These are phyloP conservation scores for Falco biarmicus DNA, from an alignment of 2,797 vertebrate species.

Conservation along the genomic window DNA sequence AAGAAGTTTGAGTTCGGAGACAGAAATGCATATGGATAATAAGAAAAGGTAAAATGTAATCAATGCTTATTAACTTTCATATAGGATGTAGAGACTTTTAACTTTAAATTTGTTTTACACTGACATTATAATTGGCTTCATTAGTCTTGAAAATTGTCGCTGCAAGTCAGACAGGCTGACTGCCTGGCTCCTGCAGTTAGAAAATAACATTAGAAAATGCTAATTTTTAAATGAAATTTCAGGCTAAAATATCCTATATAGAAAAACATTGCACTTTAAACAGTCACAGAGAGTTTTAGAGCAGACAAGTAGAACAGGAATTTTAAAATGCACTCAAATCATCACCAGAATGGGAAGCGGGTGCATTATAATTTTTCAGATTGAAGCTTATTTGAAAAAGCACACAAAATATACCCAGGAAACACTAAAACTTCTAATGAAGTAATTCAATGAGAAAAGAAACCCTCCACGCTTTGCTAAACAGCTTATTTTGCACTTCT, in stretches of 20 bases:
- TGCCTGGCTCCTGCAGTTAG: conserved; percentile 64
- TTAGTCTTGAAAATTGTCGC: conserved; percentile 72
- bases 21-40: not conserved
- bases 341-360: not conserved
- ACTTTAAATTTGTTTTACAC: conserved; percentile 60
- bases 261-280: conserved; percentile 44
- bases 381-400: not conserved
- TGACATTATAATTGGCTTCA: conserved; percentile 70
- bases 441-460: not conserved
- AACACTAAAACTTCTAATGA: not conserved
- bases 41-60: conserved; percentile 54
- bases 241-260: conserved; percentile 52
- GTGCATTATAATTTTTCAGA: not conserved
- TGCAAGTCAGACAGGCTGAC: conserved; percentile 74
- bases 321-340: not conserved
- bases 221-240: conserved; percentile 78
- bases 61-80: conserved; percentile 62
- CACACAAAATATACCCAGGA: not conserved
- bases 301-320: not conserved
- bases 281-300: not conserved
- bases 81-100: conserved; percentile 61
- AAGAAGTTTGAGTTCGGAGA: not conserved
- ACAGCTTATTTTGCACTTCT: not conserved
- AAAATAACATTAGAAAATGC: conserved; percentile 74
- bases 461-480: not conserved